Base-by-base conservation (phyloP, 2,888 invertebrate species). In the Mesorhabditis sp. region DNA sequence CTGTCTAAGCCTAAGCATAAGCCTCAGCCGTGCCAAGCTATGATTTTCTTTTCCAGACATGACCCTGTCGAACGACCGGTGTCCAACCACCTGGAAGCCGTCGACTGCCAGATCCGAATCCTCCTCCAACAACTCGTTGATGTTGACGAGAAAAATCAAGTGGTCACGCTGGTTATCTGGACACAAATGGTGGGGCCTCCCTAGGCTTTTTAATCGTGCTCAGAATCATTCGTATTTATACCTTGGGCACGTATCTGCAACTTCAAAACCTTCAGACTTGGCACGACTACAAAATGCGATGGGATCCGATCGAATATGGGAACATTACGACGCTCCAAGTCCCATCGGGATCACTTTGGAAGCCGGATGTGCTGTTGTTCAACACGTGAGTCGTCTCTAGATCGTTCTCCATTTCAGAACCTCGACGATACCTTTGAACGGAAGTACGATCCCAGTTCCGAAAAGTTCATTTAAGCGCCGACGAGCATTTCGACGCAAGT, bases 351-450 rank as follows among this genome's bases (percentile, higher is more conserved):
- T 91, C 93, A 86, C 90, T 98, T 83, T 98, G 97, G 98, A 95
- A 94, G 89, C 97, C 98, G 79, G 97, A 98, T 88, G 94, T 98
- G 83, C 92, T 98, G 84, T 94, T 98, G 93, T 98, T 97, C 90
- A 98, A 98, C 91, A 97, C 96, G 95, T 94, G 89, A 88, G 45
- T 41, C 15, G 87, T 77, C 10, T 28, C 28, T 28, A 28, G 28
- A 28, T 28, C 28, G 28, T 28, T 28, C 28, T 28, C 28, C 28
- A 28, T 28, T 28, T 28, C 28, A 28, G 28, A 28, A 28, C 28
- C 28, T 28, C 28, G 28, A 28, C 28, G 28, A 28, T 28, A 28
- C 28, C 28, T 28, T 28, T 28, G 28, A 28, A 28, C 2, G 28
- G 28, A 28, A 28, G 28, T 28, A 28, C 28, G 28, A 28, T 28